Evolutionary conservation across 2,888 invertebrate species (phyloP), one percentile per base, ranked within the genome.

Genomic region (Matsumyia berberina): DNA sequence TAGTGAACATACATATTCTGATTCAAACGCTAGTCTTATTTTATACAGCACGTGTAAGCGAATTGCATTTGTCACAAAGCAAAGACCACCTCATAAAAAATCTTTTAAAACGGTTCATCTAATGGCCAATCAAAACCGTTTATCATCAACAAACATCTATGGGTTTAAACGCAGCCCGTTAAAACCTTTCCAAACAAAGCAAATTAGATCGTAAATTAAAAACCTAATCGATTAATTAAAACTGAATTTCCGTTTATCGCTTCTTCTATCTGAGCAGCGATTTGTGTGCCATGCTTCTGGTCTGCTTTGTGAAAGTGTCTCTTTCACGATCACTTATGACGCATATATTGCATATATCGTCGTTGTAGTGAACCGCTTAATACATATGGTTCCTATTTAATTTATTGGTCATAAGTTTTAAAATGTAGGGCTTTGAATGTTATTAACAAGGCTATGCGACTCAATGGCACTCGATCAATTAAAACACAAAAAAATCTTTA

Each of bases 181-280:
- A 19, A 35, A 62, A 37, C 64, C 64, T 72, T 78, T 78, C 58
- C 19, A 67, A 49, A 64, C 31, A 57, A 69, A 81, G 37, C 76
- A 76, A 76, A 49, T 69, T 49, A 49, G 42, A 24, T 64, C 80
- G 55, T 69, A 76, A 81, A 76, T 76, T 60, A 55, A 17, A 55
- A 64, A 49, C 42, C 12, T 64, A 81, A 81, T 81, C 76, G 80
- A 62, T 81, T 81, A 81, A 81, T 81, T 76, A 69, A 81, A 33
- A 8, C 76, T 37, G 55, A 49, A 76, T 69, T 33, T 46, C 24
- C 24, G 24, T 62, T 74, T 77, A 44, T 37, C 66, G 37, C 35
- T 37, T 49, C 35, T 35, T 57, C 33, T 66, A 57, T 57, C 66
- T 17, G 66, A 46, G 9, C 64, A n/a, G 15, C 29, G 19, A 37